A percentile compares a stretch with the other conserved stretches of the same genome.
These are phyloP conservation scores for Limnephilus rhombicus DNA, from an alignment of 2,888 invertebrate genomes.

Conservation along the genomic window DNA sequence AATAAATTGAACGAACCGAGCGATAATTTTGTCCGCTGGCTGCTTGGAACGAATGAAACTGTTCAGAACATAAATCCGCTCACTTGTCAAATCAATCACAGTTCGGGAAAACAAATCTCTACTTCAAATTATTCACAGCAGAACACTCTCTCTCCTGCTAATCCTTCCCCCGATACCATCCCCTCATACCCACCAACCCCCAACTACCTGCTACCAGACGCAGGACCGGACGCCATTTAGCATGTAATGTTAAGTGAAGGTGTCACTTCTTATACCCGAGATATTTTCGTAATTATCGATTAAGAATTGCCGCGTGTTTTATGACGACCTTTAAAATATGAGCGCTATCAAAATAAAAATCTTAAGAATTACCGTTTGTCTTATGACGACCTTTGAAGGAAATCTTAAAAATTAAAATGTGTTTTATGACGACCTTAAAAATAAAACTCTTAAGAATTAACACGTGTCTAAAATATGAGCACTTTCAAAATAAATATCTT, in stretches of 20 bases:
- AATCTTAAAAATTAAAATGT: too few species aligned
- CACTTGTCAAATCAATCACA: constrained; percentile 49
- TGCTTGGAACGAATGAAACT: background rate
- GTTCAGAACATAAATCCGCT: constrained; percentile 30
- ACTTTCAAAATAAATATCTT: too few species aligned
- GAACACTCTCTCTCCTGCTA: constrained; percentile 18
- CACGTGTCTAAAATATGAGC: too few species aligned
- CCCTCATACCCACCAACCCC: background rate
- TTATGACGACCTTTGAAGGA: background rate
- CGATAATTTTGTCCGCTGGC: constrained; percentile 8
- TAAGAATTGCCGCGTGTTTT: background rate
- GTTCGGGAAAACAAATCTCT: constrained; percentile 49
- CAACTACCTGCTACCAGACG: background rate
- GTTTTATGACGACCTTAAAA: too few species aligned
- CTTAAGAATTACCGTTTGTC: too few species aligned
- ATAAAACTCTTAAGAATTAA: too few species aligned
- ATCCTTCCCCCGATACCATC: background rate
- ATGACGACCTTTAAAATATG: background rate
- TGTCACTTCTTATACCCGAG: background rate
- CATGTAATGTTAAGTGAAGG: background rate
- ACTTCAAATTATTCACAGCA: constrained; percentile 48
- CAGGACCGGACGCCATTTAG: background rate
- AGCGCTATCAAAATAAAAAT: background rate
- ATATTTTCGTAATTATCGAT: background rate
- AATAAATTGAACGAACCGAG: background rate